Evolutionary conservation across 2,888 invertebrate genomes (phyloP), one percentile per base, ranked within the genome.

Genomic region (Xestia rhomboidea): DNA sequence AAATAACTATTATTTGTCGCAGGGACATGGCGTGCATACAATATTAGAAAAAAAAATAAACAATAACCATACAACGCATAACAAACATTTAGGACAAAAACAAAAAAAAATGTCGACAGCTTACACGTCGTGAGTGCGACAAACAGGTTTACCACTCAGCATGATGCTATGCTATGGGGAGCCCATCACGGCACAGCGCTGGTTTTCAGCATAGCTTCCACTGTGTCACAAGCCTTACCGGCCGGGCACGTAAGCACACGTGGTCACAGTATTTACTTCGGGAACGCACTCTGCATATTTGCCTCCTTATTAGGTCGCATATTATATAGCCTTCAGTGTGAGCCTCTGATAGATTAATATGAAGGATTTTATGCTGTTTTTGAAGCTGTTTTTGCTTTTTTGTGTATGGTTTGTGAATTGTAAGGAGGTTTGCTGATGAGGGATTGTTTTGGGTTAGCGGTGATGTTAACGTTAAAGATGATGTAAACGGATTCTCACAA

Each of bases 201-300:
- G 34, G 34, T 34, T 34, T 34, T 34, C 34, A 34, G 68, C 73
- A 63, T 76, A 79, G 84, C 85, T 85, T 64, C 6, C 78, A 81
- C 51, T 91, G 87, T 79, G 38, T 1, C 68, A 81, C 87, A 64
- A 64, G 5, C 88, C 74, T 88, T 41, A 79, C 10, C 3, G 64
- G 11, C 75, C 81, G 82, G 89, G 91, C 91, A 90, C 91, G 93
- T 90, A 89, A 90, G 90, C 94, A 93, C 95, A 95, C 95, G 95
- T 95, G 95, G 95, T 93, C 94, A 92, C 95, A 93, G 93, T 95
- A 95, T 96, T 95, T 96, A 95, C 95, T 93, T 87, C 87, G 82
- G 87, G 91, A 91, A 96, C 96, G 94, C 93, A 91, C 92, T 91
- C 91, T 92, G 95, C 95, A 96, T 96, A 95, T 93, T 93, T 93